These are phyloP conservation scores for Macroglossus sobrinus DNA, from an alignment of 2,113 vertebrate genomes.

Conservation along the genomic window DNA sequence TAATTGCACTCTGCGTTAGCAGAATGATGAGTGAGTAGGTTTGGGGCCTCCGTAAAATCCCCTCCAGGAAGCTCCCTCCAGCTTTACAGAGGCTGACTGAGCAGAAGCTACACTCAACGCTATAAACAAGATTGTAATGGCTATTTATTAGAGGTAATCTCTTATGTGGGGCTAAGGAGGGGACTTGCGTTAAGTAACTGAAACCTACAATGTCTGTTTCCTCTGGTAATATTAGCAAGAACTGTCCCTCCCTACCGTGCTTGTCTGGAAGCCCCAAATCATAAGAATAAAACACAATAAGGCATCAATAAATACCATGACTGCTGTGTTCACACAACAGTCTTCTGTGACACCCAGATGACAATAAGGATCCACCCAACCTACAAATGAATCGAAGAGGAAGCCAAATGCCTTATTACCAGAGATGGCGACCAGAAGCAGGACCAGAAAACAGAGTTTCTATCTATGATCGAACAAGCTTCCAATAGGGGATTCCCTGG, in stretches of 20 bases:
- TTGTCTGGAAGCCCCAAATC: not conserved
- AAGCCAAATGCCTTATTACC: not conserved
- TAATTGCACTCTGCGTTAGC: slow-evolving; percentile 39
- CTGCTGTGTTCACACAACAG: not conserved
- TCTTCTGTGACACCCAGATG: not conserved
- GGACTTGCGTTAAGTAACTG: not conserved
- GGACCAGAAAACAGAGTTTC: not conserved
- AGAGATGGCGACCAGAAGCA: not conserved
- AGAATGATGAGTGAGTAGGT: not conserved
- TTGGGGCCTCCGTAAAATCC: not conserved
- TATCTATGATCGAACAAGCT: not conserved
- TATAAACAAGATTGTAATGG: not conserved
- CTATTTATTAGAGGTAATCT: not conserved
- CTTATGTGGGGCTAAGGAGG: not conserved
- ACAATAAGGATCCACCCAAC: not conserved
- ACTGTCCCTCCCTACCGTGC: not conserved
- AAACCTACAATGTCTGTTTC: not conserved
- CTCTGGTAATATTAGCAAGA: not conserved
- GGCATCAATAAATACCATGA: not conserved
- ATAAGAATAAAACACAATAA: not conserved
- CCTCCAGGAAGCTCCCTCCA: not conserved
- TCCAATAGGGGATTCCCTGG: not conserved
- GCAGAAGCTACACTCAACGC: not conserved
- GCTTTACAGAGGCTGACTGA: not conserved
- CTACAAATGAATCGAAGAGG: not conserved